Evolutionary conservation across 2,113 vertebrate species (phyloP).

Genomic region (Strix uralensis): DNA sequence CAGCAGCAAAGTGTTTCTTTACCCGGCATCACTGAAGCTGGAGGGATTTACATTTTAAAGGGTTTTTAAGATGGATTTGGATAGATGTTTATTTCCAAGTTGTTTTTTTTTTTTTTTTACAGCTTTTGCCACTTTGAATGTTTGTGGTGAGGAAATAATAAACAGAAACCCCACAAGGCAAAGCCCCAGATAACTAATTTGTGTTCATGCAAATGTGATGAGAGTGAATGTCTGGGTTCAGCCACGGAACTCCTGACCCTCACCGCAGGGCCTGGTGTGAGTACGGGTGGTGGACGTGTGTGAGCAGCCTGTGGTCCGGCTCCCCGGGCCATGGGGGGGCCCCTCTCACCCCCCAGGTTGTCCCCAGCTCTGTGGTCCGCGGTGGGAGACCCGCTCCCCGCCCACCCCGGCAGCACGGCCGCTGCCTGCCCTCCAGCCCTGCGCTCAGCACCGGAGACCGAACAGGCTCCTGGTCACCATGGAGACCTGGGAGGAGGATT

Average conservation of each 20-base stretch:
- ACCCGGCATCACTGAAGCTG: rapidly evolving
- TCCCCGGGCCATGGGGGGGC: rapidly evolving
- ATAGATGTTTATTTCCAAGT: not conserved
- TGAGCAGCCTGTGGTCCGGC: not conserved
- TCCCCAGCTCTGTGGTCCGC: not conserved
- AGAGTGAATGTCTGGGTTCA: not conserved
- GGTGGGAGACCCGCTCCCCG: too few species aligned
- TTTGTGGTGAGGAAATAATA: not conserved
- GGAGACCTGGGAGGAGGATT: not conserved
- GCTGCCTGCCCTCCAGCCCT: not conserved
- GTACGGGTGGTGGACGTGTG: rapidly evolving
- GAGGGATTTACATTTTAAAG: slow-evolving; percentile 2
- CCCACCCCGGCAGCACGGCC: rapidly evolving
- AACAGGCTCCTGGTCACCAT: not conserved
- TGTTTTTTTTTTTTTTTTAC: not conserved
- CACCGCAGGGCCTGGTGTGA: rapidly evolving
- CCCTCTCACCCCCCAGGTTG: not conserved
- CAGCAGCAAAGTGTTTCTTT: not conserved
- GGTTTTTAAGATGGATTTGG: not conserved
- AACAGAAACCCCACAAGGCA: not conserved
- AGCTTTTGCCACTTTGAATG: not conserved
- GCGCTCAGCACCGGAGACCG: rapidly evolving
- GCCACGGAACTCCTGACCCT: not conserved
- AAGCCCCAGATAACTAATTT: not conserved
- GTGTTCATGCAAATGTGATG: not conserved